These are phyloP conservation scores for Tachina grossa DNA, from an alignment of 2,888 invertebrate species.

Conservation along the genomic window DNA sequence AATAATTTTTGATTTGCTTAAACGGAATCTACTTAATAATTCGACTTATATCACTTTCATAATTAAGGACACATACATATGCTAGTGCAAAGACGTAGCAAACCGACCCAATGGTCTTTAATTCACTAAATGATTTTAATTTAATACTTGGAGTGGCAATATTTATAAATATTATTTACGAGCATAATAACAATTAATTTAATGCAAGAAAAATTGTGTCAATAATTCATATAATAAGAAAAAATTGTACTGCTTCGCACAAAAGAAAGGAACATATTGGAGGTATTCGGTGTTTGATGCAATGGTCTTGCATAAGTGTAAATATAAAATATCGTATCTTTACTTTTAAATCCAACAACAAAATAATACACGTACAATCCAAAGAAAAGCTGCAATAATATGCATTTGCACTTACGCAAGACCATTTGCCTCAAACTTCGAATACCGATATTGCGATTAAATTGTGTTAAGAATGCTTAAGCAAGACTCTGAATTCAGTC, in stretches of 20 bases:
- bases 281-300: background rate
- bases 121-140: conserved; percentile 13
- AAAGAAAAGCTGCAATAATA: no score
- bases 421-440: no score
- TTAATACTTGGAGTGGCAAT: conserved; percentile 19
- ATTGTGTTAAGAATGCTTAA: background rate
- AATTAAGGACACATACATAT: no score
- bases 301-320: background rate
- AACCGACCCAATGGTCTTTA: conserved; percentile 1
- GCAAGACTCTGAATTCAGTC: background rate
- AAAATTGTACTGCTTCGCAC: background rate
- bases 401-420: no score
- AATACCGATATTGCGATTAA: background rate
- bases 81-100: conserved; percentile 1
- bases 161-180: conserved; percentile 29
- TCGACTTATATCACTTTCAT: no score
- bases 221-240: conserved; percentile 1
- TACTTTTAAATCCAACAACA: no score
- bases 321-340: no score
- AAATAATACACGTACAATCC: no score
- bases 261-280: background rate
- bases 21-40: background rate
- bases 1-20: background rate
- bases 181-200: conserved; percentile 5
- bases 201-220: background rate